Evolutionary conservation across 2,113 vertebrate genomes (phyloP).

Genomic region (Atlantisia rogersi): DNA sequence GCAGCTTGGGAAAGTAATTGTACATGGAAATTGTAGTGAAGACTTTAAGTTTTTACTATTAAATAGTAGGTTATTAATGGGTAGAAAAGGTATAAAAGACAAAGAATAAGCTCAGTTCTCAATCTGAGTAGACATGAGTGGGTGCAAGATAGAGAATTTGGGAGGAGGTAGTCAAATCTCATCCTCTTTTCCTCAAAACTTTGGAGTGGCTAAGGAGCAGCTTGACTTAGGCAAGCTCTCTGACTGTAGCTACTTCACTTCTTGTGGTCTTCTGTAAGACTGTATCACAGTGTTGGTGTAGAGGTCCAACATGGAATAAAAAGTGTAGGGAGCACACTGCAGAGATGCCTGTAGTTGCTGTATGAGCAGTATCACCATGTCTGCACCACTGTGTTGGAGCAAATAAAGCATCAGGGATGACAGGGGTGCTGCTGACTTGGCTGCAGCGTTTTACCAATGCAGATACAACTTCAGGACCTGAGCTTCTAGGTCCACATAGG

Average conservation of each 20-base stretch:
- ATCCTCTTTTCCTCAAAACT: neutral
- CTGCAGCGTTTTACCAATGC: neutral
- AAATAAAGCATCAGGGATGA: neutral
- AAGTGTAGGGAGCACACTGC: neutral
- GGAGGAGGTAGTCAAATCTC: neutral
- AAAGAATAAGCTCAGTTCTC: neutral
- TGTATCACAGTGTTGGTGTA: fast-evolving
- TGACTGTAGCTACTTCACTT: neutral
- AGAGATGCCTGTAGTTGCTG: neutral
- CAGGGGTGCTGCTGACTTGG: neutral
- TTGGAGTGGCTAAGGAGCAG: neutral
- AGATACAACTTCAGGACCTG: neutral
- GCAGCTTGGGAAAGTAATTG: neutral
- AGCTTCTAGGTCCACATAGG: neutral
- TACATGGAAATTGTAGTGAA: neutral
- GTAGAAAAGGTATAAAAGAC: neutral
- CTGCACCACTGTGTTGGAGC: neutral
- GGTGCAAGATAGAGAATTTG: neutral
- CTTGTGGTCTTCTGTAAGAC: neutral
- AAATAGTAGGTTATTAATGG: neutral
- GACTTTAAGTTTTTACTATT: neutral
- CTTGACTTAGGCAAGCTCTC: neutral
- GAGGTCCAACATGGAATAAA: neutral
- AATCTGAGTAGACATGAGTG: neutral
- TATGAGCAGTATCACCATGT: fast-evolving